phyloP scores from a whole-genome alignment of 2,888 invertebrate genomes.

The Hemaris fuciformis region DNA sequence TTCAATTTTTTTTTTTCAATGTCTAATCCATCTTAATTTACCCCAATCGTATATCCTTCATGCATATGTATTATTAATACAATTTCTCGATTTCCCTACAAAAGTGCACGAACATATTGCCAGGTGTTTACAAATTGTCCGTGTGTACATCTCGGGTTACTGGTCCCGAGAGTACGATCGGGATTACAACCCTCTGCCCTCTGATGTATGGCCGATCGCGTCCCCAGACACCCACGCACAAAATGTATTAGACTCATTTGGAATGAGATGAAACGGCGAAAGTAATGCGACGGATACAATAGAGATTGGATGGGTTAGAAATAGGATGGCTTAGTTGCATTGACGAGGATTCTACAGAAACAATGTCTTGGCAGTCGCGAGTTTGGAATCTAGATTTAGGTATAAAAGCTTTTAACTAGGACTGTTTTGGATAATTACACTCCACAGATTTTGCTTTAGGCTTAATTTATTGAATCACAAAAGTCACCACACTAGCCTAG shows the following conservation, averaged over 20 bases:
- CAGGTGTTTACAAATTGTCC: conserved; percentile 66
- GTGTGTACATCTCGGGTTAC: conserved; percentile 65
- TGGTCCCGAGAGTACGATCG: conserved; percentile 48
- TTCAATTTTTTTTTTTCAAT: too few relatives aligned
- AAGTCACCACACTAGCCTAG: too few relatives aligned
- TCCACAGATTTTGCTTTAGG: too few relatives aligned
- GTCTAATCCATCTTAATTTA: too few relatives aligned
- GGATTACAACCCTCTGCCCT: conserved; percentile 43
- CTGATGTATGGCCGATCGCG: conserved; percentile 13
- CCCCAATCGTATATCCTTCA: too few relatives aligned
- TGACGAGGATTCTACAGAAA: too few relatives aligned
- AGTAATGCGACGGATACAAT: not conserved
- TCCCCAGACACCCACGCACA: conserved; percentile 4
- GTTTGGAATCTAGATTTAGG: too few relatives aligned
- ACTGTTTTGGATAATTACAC: too few relatives aligned
- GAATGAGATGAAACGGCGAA: conserved; percentile 21
- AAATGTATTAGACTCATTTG: conserved; percentile 16
- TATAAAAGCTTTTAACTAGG: too few relatives aligned
- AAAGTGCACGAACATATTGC: conserved; percentile 46
- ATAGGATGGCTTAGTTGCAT: not conserved
- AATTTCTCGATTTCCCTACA: not conserved
- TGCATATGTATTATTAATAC: too few relatives aligned
- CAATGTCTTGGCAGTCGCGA: too few relatives aligned
- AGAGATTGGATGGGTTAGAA: not conserved
- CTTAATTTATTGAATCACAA: too few relatives aligned